A percentile compares a stretch with the other conserved stretches of the same genome.
These are phyloP conservation scores for Percopsis omiscomaycus DNA, from an alignment of 2,797 vertebrate species.

Conservation along the genomic window DNA sequence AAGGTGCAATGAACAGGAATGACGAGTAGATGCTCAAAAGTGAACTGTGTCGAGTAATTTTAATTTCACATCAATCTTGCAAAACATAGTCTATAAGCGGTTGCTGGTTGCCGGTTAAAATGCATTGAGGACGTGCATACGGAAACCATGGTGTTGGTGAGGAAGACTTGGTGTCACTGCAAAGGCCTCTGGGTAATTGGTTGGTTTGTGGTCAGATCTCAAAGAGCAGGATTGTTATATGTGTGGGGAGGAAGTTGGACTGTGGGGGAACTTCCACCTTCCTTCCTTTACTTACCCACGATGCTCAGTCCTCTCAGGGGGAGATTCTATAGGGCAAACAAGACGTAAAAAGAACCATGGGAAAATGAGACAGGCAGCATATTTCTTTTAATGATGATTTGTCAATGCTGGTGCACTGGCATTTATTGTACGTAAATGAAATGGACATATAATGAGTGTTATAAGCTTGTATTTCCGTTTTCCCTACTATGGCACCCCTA, in stretches of 20 bases:
- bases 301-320: slow-evolving; percentile 51
- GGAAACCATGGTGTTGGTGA: slow-evolving; percentile 12
- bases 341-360: slow-evolving; percentile 13
- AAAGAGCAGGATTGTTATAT: slow-evolving; percentile 55
- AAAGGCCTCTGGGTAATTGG: slow-evolving; percentile 73
- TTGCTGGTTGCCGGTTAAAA: no score
- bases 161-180: slow-evolving; percentile 60
- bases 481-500: no score
- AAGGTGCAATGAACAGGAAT: no score
- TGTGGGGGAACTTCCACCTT: slow-evolving; percentile 79
- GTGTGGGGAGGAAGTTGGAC: slow-evolving; percentile 77
- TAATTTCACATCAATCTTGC: no score
- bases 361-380: slow-evolving; percentile 12
- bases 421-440: no score
- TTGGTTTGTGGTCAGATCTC: slow-evolving; percentile 75
- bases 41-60: background rate
- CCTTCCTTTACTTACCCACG: slow-evolving; percentile 68
- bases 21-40: no score
- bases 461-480: no score
- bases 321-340: slow-evolving; percentile 26
- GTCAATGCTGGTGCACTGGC: no score
- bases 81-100: no score
- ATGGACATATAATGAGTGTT: no score
- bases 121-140: no score
- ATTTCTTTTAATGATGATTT: no score